These are phyloP conservation scores for Butorides virescens DNA, from an alignment of 2,113 vertebrate genomes.

Conservation along the genomic window DNA sequence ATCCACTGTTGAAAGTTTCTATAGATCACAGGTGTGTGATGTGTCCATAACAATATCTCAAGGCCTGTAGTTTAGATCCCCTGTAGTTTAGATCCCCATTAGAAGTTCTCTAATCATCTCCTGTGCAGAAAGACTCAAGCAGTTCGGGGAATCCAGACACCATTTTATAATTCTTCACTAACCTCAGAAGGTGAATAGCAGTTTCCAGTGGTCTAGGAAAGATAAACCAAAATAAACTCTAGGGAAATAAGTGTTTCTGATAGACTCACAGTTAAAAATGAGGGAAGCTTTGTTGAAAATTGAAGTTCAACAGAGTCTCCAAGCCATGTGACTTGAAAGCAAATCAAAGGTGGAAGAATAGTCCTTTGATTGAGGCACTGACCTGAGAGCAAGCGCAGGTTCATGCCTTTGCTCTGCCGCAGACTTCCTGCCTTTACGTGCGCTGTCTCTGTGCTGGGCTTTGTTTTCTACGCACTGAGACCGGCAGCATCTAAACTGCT, in stretches of 20 bases:
- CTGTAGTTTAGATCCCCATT: not conserved
- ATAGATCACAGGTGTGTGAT: not conserved
- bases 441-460: not conserved
- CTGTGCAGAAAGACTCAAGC: not conserved
- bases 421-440: not conserved
- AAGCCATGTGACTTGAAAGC: not conserved
- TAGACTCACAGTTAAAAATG: not conserved
- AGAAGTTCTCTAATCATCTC: not conserved
- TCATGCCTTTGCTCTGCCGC: not conserved
- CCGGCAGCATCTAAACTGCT: not conserved
- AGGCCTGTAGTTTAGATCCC: not conserved
- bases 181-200: not conserved
- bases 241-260: not conserved
- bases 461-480: not conserved
- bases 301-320: not conserved
- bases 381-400: not conserved
- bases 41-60: not conserved
- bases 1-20: not conserved
- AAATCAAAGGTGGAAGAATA: not conserved
- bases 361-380: not conserved
- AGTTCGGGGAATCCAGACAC: not conserved
- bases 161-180: not conserved
- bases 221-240: not conserved
- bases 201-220: not conserved
- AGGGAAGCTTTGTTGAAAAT: not conserved